Conservation (phyloP, 1,140 invertebrate species). For the Drosophila nikananu region DNA sequence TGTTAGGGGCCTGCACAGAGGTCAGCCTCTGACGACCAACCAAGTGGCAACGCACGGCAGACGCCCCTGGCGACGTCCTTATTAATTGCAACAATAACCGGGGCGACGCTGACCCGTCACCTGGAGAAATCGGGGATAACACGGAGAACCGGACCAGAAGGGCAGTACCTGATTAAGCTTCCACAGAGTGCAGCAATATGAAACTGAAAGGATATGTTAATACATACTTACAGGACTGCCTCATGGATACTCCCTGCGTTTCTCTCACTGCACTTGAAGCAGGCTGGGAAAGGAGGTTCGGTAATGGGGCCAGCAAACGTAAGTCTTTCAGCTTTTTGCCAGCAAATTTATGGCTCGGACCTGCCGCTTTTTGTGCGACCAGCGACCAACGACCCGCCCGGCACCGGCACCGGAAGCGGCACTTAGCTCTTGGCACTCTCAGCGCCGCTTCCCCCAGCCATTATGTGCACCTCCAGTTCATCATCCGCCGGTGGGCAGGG, state of each 20-base stretch:
- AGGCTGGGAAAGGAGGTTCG: slow-evolving; percentile 2
- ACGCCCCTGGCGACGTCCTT: slow-evolving; percentile 65
- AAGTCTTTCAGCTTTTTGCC: slow-evolving; percentile 65
- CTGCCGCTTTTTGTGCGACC: slow-evolving; percentile 59
- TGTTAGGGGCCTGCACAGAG: slow-evolving; percentile 23
- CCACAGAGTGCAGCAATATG: too few relatives aligned
- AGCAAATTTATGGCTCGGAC: slow-evolving; percentile 60
- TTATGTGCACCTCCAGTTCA: slow-evolving; percentile 40
- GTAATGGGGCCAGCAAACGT: slow-evolving; percentile 35
- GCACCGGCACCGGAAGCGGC: slow-evolving; percentile 67
- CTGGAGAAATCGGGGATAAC: neutral
- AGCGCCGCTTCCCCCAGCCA: slow-evolving; percentile 16
- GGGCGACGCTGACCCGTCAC: slow-evolving; percentile 2
- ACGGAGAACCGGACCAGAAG: neutral
- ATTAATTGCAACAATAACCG: slow-evolving; percentile 84
- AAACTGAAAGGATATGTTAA: neutral
- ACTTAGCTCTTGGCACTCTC: slow-evolving; percentile 77
- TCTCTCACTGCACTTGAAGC: slow-evolving; percentile 22
- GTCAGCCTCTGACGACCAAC: slow-evolving; percentile 60
- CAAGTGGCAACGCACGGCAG: slow-evolving; percentile 73
- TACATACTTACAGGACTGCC: neutral
- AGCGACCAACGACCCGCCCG: slow-evolving; percentile 30
- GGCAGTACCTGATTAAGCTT: too few relatives aligned
- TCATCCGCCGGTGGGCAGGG: slow-evolving; percentile 27
- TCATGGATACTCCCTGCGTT: neutral